phyloP scores from a whole-genome alignment of 1,140 invertebrate genomes.

The Leptoteleia sp. region DNA sequence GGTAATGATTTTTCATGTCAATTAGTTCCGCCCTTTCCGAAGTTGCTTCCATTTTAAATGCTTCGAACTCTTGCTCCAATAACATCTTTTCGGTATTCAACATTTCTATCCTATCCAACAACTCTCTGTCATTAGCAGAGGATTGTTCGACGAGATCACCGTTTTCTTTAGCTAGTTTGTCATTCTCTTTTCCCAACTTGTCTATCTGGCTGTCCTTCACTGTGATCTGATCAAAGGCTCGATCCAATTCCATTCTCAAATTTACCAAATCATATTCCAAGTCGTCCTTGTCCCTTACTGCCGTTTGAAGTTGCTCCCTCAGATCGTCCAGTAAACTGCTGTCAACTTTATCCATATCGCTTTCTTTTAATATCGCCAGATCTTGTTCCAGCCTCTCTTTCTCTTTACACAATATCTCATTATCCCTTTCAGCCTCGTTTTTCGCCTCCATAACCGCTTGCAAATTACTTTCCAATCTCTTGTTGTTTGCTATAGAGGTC shows the following conservation, averaged over 20 bases:
- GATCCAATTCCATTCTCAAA: constrained; percentile 73
- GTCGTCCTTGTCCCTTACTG: constrained; percentile 68
- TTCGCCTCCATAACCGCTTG: constrained; percentile 56
- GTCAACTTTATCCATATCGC: constrained; percentile 53
- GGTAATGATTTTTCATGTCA: neutral
- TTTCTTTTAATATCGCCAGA: constrained; percentile 57
- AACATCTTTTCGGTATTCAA: constrained; percentile 78
- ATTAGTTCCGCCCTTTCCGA: constrained; percentile 33
- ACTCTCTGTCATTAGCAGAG: constrained; percentile 69
- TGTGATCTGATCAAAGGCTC: constrained; percentile 57
- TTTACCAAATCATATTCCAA: constrained; percentile 73
- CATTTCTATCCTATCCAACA: constrained; percentile 75
- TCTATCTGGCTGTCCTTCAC: constrained; percentile 44
- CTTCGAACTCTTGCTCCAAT: constrained; percentile 78
- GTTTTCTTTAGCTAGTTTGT: constrained; percentile 71
- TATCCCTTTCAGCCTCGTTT: constrained; percentile 70
- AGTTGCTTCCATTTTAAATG: constrained; percentile 22
- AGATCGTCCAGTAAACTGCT: constrained; percentile 66
- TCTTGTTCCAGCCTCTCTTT: constrained; percentile 71
- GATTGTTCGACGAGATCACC: constrained; percentile 70
- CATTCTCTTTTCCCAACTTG: constrained; percentile 65
- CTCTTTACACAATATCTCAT: constrained; percentile 69
- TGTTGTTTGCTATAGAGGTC: constrained; percentile 39
- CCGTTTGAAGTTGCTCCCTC: constrained; percentile 60
- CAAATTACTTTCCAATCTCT: constrained; percentile 69